Evolutionary conservation across 2,113 vertebrate species (phyloP).

Genomic region (Phalacrocorax aristotelis): DNA sequence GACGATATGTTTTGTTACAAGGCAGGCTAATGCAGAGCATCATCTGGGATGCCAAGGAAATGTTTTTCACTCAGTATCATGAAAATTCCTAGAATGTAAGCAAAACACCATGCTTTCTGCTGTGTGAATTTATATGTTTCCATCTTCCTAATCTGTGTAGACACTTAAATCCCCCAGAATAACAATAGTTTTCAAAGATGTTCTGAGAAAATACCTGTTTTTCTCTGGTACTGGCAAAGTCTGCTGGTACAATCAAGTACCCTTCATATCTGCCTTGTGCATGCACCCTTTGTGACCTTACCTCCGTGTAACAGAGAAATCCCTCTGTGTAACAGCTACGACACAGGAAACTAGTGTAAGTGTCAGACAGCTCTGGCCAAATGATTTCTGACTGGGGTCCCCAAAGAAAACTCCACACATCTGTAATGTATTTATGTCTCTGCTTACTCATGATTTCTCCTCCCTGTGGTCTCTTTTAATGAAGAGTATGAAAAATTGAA

Average conservation of each 20-base stretch:
- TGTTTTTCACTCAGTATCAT: neutral
- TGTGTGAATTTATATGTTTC: neutral
- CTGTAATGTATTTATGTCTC: constrained; percentile 48
- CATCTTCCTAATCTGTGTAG: neutral
- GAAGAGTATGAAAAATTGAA: constrained; percentile 59
- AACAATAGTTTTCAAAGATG: neutral
- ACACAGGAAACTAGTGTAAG: neutral
- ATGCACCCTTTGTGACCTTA: neutral
- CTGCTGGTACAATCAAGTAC: neutral
- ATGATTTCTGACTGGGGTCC: constrained; percentile 22
- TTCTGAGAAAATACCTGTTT: constrained; percentile 7
- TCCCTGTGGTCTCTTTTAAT: constrained; percentile 52
- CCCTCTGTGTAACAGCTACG: neutral
- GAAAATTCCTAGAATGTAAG: neutral
- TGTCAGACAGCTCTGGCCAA: constrained; percentile 10
- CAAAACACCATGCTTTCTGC: neutral
- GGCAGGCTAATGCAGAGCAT: neutral
- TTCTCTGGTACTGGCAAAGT: neutral
- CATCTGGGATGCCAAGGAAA: neutral
- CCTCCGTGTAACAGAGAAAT: neutral
- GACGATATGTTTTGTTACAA: neutral
- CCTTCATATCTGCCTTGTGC: neutral
- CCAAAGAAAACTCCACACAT: neutral
- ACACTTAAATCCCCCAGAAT: neutral
- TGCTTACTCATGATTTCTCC: constrained; percentile 52